Evolutionary conservation across 30 jellyfish, hydroid and myxozoan genomes (phyloP), one percentile per base, ranked within the genome.

Genomic region (Turritopsis dohrnii): DNA sequence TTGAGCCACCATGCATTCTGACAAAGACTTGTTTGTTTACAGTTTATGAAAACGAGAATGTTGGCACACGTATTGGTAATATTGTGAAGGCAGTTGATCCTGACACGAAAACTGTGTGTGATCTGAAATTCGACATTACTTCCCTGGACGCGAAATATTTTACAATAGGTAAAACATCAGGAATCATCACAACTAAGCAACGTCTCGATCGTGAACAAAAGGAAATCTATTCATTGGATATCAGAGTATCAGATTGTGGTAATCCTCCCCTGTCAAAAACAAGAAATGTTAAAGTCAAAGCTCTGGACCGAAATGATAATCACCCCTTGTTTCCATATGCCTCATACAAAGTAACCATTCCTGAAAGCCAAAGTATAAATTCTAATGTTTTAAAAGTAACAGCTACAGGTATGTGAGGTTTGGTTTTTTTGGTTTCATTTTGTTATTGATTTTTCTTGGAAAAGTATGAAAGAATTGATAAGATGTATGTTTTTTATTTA

Each of bases 261-360:
- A 81, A 79, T 30, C 93, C 96, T 4, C 91, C 92, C 69, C 81
- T 52, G 18, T 82, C 90, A 0, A 53, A 96, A 27, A 76, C 66
- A 17, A 84, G 86, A 20, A 83, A 53, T 41, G 96, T 86, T 18
- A 86, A 72, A 27, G 95, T 94, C 0, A 89, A 79, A 8, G 93
- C 87, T 8, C 83, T 84, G 16, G 99, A 94, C 65, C 75, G 79
- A 19, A 94, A 94, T 86, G 99, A 94, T 53, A 94, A 94, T 83
- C 81, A 88, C 28, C 99, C 99, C 7, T 71, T 52, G 16, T 94
- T 94, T 75, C 81, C 74, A 20, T 79, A 94, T 31, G 73, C 92
- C 24, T 83, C 75, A 52, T 94, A 85, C 65, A 83, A 72, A 1
- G 86, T 90, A 0, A 65, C 66, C 21, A 94, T 89, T 1, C 27